phyloP scores from a whole-genome alignment of 2,113 vertebrate genomes.

The Hydrolagus affinis region DNA sequence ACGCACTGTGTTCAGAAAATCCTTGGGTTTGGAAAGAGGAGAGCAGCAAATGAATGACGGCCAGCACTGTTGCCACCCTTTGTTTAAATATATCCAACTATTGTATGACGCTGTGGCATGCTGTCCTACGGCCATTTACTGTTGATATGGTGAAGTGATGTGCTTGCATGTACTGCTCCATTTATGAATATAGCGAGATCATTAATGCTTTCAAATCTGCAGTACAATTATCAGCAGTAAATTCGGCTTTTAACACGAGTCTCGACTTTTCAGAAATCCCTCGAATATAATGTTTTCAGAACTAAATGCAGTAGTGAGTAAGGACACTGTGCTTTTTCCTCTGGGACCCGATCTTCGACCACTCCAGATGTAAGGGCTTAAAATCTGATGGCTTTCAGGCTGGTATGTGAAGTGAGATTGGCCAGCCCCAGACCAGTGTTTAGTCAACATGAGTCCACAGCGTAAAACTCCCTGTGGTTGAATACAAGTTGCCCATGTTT shows the following conservation, averaged over 20 bases:
- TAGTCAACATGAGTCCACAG: neutral
- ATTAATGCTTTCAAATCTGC: conserved; percentile 2
- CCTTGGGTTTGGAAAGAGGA: neutral
- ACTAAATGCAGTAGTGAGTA: no score
- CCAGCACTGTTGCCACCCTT: neutral
- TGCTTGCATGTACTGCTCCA: neutral
- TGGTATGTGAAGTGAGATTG: no score
- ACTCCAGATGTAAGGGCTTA: no score
- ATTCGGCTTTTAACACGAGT: neutral
- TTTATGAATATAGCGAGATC: neutral
- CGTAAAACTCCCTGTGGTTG: neutral
- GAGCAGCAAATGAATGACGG: neutral
- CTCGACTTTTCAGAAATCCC: no score
- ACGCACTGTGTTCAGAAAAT: conserved; percentile 34
- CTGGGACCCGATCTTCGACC: no score
- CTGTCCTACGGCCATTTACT: neutral
- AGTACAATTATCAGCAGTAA: neutral
- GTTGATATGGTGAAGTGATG: neutral
- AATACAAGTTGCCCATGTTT: neutral
- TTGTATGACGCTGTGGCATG: no score
- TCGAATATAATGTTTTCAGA: no score
- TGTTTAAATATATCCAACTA: neutral
- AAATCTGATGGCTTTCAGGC: no score
- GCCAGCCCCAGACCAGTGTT: neutral
- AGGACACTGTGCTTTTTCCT: no score